Conservation (phyloP, 2,888 invertebrate genomes). For the Chironomus riparius region DNA sequence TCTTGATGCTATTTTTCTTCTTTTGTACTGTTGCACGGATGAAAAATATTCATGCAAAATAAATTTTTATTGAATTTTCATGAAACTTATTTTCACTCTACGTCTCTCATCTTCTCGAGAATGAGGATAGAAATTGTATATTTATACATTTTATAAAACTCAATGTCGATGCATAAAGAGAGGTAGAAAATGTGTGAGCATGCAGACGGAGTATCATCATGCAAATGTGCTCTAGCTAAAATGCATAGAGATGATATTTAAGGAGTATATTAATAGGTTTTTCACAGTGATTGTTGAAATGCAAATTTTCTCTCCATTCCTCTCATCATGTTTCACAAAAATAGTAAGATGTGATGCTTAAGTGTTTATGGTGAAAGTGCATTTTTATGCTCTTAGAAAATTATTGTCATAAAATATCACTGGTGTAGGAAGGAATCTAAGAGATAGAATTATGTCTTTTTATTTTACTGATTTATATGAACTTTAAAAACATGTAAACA, state of each 20-base stretch:
- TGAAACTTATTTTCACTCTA: background rate
- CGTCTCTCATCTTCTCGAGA: background rate
- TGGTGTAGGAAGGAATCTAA: no score
- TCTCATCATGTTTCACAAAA: no score
- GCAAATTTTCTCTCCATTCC: conserved; percentile 3
- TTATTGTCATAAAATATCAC: no score
- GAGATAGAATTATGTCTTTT: no score
- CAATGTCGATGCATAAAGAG: background rate
- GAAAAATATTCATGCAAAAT: conserved; percentile 7
- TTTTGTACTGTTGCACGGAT: background rate
- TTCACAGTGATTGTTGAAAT: conserved; percentile 15
- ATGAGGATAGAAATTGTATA: background rate
- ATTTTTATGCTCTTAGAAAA: no score
- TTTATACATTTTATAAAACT: background rate
- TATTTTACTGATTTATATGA: background rate
- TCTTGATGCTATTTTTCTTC: background rate
- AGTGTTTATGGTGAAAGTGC: no score
- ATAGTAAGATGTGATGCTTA: no score
- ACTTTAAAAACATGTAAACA: background rate
- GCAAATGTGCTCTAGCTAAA: conserved; percentile 4
- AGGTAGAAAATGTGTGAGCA: background rate
- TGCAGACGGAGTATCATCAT: background rate
- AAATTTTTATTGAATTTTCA: conserved; percentile 12
- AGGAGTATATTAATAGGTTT: conserved; percentile 19
- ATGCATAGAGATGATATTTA: conserved; percentile 11